Conservation (phyloP, 2,888 invertebrate genomes). For the Zhengitettix transpicula region DNA sequence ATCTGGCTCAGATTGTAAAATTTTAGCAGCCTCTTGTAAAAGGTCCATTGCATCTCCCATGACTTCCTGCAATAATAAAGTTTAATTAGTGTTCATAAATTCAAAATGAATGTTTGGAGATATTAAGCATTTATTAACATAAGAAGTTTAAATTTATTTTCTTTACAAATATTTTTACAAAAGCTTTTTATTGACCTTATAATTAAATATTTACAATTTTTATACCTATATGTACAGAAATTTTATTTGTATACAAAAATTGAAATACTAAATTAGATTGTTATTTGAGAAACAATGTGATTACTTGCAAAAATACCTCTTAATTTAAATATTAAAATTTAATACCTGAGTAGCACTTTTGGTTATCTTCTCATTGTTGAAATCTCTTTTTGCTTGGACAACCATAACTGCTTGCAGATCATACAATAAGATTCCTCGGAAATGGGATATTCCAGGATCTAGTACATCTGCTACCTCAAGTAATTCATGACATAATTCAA, state of each 20-base stretch:
- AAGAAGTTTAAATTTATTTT: neutral
- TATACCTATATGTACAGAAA: too few relatives aligned
- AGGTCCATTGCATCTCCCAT: conserved; percentile 36
- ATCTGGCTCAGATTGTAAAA: conserved; percentile 40
- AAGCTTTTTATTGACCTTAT: too few relatives aligned
- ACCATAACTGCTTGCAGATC: conserved; percentile 47
- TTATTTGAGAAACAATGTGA: too few relatives aligned
- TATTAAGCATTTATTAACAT: neutral
- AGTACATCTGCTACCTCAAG: conserved; percentile 43
- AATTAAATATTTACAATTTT: too few relatives aligned
- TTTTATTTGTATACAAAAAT: too few relatives aligned
- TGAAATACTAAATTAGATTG: too few relatives aligned
- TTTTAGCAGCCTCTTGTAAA: conserved; percentile 41
- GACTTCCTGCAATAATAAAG: conserved; percentile 26
- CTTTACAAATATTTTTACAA: neutral
- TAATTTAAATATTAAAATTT: too few relatives aligned
- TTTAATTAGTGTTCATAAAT: too few relatives aligned
- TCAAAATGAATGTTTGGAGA: neutral
- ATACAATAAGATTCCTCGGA: conserved; percentile 43
- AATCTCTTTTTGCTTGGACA: conserved; percentile 37
- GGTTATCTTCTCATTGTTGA: conserved; percentile 32
- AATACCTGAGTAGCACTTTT: conserved; percentile 35
- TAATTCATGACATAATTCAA: conserved; percentile 47
- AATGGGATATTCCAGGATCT: conserved; percentile 46
- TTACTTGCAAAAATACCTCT: too few relatives aligned